Evolutionary conservation across 2,113 vertebrate genomes (phyloP).

Genomic region (Emydura subglobosa): DNA sequence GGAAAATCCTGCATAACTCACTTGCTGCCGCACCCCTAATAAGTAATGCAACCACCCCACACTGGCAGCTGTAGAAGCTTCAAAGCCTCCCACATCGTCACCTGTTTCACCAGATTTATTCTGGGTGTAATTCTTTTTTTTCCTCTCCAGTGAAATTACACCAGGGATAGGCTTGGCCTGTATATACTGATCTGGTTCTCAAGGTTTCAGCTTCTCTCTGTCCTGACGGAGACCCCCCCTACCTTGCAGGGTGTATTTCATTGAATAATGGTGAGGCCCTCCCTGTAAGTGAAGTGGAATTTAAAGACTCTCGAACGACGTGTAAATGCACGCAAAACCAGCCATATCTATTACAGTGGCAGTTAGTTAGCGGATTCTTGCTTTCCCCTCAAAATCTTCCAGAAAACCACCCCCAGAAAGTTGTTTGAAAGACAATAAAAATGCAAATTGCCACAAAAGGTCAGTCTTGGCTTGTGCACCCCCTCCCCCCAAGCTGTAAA

Average conservation of each 20-base stretch:
- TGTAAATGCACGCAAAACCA: not conserved
- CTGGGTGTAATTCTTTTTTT: not conserved
- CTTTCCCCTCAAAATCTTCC: not conserved
- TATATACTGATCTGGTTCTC: not conserved
- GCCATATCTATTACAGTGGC: not conserved
- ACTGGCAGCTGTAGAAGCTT: not conserved
- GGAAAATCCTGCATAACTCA: not conserved
- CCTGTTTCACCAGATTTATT: not conserved
- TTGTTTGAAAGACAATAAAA: not conserved
- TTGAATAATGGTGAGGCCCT: not conserved
- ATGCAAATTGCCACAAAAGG: not conserved
- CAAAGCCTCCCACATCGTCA: not conserved
- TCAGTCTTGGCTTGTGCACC: not conserved
- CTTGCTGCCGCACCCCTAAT: not conserved
- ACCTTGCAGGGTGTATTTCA: not conserved
- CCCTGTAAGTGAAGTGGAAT: not conserved
- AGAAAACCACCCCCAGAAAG: not conserved
- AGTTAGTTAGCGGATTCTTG: not conserved
- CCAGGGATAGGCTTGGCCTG: not conserved
- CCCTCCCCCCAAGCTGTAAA: not conserved
- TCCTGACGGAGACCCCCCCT: not conserved
- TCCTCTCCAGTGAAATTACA: not conserved
- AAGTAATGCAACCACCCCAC: not conserved
- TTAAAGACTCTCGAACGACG: not conserved
- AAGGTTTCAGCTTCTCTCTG: not conserved